Evolutionary conservation across 1,140 invertebrate species (phyloP), one percentile per base, ranked within the genome.

Genomic region (Drosophila parabipectinata): DNA sequence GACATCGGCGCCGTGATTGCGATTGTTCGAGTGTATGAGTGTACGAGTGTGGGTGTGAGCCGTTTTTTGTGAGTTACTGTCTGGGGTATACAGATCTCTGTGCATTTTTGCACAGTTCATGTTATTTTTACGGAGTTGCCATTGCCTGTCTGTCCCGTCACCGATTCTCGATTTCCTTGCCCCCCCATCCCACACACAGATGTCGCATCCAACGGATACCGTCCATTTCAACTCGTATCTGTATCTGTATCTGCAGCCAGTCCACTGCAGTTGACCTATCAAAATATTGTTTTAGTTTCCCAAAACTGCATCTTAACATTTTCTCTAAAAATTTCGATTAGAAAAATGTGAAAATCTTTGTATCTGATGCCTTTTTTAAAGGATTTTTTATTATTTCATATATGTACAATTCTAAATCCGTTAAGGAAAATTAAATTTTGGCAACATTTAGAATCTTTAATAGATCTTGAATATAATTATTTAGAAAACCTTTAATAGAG

Each of bases 41-140:
- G 50, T 3, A 21, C 21, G 21, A 3, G 21, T 52, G 57, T 79
- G 69, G 44, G 54, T 53, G 62, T 67, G 52, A 56, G 14, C 37
- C 0, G 5, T 56, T 68, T 68, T 69, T 50, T 82, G 63, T 67
- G 58, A 71, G 75, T 67, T 55, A 76, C 61, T 76, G 34, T 69
- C 72, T 72, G 48, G 41, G 41, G 5, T 28, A 28, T 28, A 28
- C 26, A 28, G 52, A 68, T 47, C 81, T 59, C 73, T 74, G 52
- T 80, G 60, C 77, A 84, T 62, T 81, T 85, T 68, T 61, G 68
- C 81, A 78, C 68, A 81, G 78, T 78, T 85, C 82, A 82, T 85
- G 82, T 85, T 85, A 76, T 85, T 82, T 78, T 85, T 87, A 79
- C 77, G 58, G 55, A 87, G 77, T 87, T 81, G 82, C 74, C 82